These are phyloP conservation scores for Chanos chanos DNA, from an alignment of 2,797 vertebrate genomes.

Conservation along the genomic window DNA sequence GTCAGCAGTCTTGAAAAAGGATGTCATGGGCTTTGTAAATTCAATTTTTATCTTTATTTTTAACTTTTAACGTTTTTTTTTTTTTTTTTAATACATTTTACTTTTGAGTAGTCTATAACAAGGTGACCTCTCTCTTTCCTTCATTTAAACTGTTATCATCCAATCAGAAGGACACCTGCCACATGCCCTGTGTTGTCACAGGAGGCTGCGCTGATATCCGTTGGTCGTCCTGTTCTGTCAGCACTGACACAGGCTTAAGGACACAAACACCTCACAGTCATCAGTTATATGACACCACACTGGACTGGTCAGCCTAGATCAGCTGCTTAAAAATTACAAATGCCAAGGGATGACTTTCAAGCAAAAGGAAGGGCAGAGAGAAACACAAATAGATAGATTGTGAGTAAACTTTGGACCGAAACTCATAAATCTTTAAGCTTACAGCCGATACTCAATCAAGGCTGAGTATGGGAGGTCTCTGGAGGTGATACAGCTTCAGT, in stretches of 20 bases:
- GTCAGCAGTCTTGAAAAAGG: slow-evolving; percentile 8
- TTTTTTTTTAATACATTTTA: slow-evolving; percentile 4
- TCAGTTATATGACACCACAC: slow-evolving; percentile 55
- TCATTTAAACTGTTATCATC: no score
- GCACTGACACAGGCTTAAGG: slow-evolving; percentile 50
- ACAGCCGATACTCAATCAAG: slow-evolving; percentile 42
- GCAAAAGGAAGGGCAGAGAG: slow-evolving; percentile 21
- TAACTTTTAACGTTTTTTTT: slow-evolving; percentile 15
- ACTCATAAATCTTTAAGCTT: slow-evolving; percentile 46
- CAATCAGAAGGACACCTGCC: slow-evolving; percentile 1
- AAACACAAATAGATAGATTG: slow-evolving; percentile 38
- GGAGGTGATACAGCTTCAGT: slow-evolving; percentile 19
- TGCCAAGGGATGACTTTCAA: slow-evolving; percentile 41
- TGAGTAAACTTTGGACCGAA: slow-evolving; percentile 39
- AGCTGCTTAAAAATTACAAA: slow-evolving; percentile 46
- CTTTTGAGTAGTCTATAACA: no score
- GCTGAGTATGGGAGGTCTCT: slow-evolving; percentile 33
- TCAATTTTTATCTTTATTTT: no score
- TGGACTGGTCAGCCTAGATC: slow-evolving; percentile 43
- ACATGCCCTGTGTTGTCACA: slow-evolving; percentile 17
- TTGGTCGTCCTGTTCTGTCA: slow-evolving; percentile 55
- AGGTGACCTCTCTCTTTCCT: no score
- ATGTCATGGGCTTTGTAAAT: background rate
- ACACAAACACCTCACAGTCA: slow-evolving; percentile 49
- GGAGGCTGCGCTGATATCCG: slow-evolving; percentile 45